phyloP scores from a whole-genome alignment of 2,113 vertebrate species.

The Gallinago undulata region DNA sequence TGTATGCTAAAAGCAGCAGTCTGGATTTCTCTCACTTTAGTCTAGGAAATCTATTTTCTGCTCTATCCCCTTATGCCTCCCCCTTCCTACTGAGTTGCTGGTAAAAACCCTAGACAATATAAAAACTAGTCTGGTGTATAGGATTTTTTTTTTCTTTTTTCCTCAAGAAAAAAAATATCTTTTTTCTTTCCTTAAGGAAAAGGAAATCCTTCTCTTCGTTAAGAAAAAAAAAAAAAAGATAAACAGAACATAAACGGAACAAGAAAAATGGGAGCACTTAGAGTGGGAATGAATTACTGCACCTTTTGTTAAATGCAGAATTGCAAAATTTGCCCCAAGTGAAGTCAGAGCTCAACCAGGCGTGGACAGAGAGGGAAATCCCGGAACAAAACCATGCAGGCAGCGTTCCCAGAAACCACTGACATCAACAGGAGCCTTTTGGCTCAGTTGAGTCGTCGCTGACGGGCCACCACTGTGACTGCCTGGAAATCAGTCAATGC shows the following conservation, averaged over 20 bases:
- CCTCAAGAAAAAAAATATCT: background rate
- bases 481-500: conserved; percentile 33
- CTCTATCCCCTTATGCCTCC: background rate
- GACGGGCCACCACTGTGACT: background rate
- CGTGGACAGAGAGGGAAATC: conserved; percentile 22
- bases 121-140: background rate
- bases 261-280: background rate
- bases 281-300: background rate
- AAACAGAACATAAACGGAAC: background rate
- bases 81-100: background rate
- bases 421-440: conserved; percentile 30
- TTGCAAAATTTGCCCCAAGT: background rate
- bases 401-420: conserved; percentile 49
- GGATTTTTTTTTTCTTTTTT: no score
- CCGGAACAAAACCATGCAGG: conserved; percentile 16
- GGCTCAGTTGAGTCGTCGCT: background rate
- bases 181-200: background rate
- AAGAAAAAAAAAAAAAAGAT: background rate
- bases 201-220: background rate
- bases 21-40: conserved; percentile 25
- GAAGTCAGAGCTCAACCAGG: conserved; percentile 1
- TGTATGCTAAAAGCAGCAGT: background rate
- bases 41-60: conserved; percentile 52
- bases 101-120: background rate
- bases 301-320: background rate